Evolutionary conservation across 1,140 invertebrate species (phyloP), one percentile per base, ranked within the genome.

Genomic region (Drosophila nannoptera): DNA sequence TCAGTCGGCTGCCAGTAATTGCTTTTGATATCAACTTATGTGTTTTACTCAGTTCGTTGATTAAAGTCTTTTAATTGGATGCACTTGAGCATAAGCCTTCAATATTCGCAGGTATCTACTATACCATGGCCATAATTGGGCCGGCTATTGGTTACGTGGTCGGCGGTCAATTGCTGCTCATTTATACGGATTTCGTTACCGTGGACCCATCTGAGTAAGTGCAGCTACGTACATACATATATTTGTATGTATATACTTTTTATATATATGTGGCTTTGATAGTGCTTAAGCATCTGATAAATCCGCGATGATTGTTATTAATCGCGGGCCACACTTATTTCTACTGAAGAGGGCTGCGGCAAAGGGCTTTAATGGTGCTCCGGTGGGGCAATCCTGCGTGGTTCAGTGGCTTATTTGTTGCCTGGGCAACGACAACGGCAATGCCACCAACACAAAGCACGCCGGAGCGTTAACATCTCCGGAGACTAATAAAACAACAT

Each of bases 141-240:
- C 95, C 95, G 32, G 95, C 95, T 11, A 87, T 95, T 58, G 96
- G 95, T 9, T 96, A 95, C 89, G 92, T 96, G 5, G 77, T 95
- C 3, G 95, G 95, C 2, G 94, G 94, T 0, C 93, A 95, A 87
- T 91, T 96, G 76, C 90, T 96, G 46, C 92, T 94, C 75, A 90
- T 96, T 36, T 95, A 96, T 87, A 93, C 93, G 11, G 95, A 96
- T 80, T 94, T 95, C 70, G 87, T 93, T 14, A 90, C 88, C 16
- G 90, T 93, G 5, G 92, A 94, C 77, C 87, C 92, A 0, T 78
- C 88, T 42, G 90, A 91, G 94, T 95, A 90, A 93, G 94, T 92
- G 76, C 12, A 16, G 6, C 12, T 43, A 43, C 14, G n/a, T 9
- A 40, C 12, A 40, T 40, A 40, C 6, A 42, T 43, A 7, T 42